Evolutionary conservation across 92 coral and sea anemone genomes (phyloP), one percentile per base, ranked within the genome.

Genomic region (Palythoa heliodiscus): DNA sequence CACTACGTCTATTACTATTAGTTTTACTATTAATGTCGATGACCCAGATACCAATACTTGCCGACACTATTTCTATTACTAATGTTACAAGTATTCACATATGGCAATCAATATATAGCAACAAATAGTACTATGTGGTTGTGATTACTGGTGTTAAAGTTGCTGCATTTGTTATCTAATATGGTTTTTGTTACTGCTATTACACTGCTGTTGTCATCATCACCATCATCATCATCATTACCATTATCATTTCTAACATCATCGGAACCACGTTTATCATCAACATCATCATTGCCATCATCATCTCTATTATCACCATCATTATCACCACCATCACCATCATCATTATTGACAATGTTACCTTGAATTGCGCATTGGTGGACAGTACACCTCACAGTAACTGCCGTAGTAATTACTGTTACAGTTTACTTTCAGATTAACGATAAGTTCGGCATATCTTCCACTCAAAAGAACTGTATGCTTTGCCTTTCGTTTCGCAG

Each of bases 321-420:
- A 43, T 43, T 43, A 43, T 17, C 10, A 4, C 17, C 7, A 9
- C 17, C 23, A 9, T 17, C 23, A 16, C 3, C 2, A 10, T 17
- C 10, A 63, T 63, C 25, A n/a, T 63, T 11, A 63, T 63, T 8
- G 4, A 16, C 17, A 19, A 11, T 39, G 7, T 66, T 80, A 80
- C 84, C 74, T 80, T 70, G 47, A 37, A 71, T 84, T 76, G 35
- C 80, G 58, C 11, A 86, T 83, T 3, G 87, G 78, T 70, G 63
- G 70, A 70, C 93, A 90, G 86, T 70, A 78, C 73, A 75, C 88
- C 15, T 89, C 76, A 29, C 93, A 90, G 25, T 83, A n/a, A 11
- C 60, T 54, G 52, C 93, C 93, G 57, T 90, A 90, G 88, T 77
- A 90, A 57, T 71, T 9, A n/a, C 22, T 25, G 1, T 63, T 82